phyloP scores from a whole-genome alignment of 2,113 vertebrate species.

The Stictonetta naevosa region DNA sequence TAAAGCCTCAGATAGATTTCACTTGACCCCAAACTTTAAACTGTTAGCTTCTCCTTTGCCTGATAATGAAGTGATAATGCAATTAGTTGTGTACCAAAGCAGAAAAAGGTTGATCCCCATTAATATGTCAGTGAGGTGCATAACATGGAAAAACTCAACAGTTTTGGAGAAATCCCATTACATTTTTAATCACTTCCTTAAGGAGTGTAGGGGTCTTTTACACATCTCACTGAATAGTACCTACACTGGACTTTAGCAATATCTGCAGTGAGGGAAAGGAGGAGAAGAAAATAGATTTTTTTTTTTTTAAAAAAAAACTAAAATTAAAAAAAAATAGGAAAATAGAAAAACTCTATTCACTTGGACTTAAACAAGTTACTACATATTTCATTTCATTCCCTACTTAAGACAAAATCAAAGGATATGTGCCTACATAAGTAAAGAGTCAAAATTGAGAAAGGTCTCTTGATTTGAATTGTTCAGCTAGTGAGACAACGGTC shows the following conservation, averaged over 20 bases:
- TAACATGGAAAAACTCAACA: not conserved
- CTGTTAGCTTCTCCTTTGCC: constrained; percentile 58
- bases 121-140: not conserved
- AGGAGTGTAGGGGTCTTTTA: not conserved
- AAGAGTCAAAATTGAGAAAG: not conserved
- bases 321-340: too few relatives aligned
- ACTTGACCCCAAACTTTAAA: constrained; percentile 72
- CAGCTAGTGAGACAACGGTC: not conserved
- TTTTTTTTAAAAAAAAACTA: not conserved
- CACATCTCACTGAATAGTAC: not conserved
- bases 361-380: not conserved
- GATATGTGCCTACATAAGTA: not conserved
- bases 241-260: not conserved
- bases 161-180: constrained; percentile 41
- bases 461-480: not conserved
- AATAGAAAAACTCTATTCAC: not conserved
- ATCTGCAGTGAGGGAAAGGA: not conserved
- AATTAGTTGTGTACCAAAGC: constrained; percentile 49
- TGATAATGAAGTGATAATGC: constrained; percentile 53
- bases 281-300: not conserved
- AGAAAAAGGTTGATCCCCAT: constrained; percentile 23
- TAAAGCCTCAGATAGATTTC: constrained; percentile 69
- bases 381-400: not conserved
- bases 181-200: constrained; percentile 13
- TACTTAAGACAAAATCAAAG: not conserved